Base-by-base conservation (phyloP, 2,797 vertebrate genomes). In the Megaceryle alcyon region DNA sequence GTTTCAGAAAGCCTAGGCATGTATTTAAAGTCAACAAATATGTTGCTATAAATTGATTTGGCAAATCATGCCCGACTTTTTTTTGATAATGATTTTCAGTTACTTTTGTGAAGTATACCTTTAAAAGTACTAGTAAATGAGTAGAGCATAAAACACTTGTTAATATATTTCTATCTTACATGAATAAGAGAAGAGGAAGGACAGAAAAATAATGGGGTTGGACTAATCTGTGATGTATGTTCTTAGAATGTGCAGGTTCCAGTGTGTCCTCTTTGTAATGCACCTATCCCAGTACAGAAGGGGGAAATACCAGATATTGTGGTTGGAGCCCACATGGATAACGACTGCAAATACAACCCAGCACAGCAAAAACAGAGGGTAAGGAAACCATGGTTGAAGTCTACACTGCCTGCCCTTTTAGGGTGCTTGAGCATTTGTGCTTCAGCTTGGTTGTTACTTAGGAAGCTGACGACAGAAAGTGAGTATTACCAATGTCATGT, bases 281-380 rank as follows among this genome's bases (percentile, higher is more conserved):
- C 17, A 3, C 99, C 99, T 1, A 94, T 99, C 87, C 99, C 99
- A 2, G 77, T 99, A n/a, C 98, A 97, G 90, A 99, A 97, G 95
- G 99, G 99, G 35, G 98, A 99, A 96, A 98, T 98, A 93, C 98
- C 99, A 6, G 99, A 99, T 79, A 95, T 98, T 60, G 99, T 98
- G 96, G 99, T 99, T 4, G 98, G 99, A 6, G 98, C 98, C 49
- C 99, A 99, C 97, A 99, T 99, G 26, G 99, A 99, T 85, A 97
- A 98, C 26, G 98, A 99, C 59, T 99, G 99, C 92, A 98, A 97
- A 88, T 98, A 96, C 2, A 98, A 98, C 51, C 98, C 98, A 8
- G 98, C 98, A 14, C 98, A 98, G 95, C 98, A 98, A 28, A 99
- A 98, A 82, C 98, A 98, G 97, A 99, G 98, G 98, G 99, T 99